Conservation (phyloP, 2,888 invertebrate genomes). For the Trachelus iudaicus region DNA sequence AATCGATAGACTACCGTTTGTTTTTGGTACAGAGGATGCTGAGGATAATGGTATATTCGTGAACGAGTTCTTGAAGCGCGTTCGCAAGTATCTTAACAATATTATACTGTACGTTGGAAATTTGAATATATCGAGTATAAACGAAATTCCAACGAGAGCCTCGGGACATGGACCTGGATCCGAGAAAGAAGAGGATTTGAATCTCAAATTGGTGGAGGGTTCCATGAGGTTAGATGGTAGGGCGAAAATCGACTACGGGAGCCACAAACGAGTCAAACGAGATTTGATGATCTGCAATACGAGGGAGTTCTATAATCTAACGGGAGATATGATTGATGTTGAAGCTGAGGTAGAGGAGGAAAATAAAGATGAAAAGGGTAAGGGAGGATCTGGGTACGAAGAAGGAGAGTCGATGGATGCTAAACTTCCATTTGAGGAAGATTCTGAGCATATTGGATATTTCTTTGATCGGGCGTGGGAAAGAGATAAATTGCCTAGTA, state of each 20-base stretch:
- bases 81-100: slow-evolving; percentile 2
- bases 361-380: slow-evolving; percentile 22
- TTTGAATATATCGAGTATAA: slow-evolving; percentile 16
- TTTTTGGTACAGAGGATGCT: not conserved
- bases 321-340: slow-evolving; percentile 66
- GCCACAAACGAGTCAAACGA: slow-evolving; percentile 21
- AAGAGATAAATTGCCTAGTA: slow-evolving; percentile 40
- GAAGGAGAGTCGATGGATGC: slow-evolving; percentile 17
- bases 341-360: slow-evolving; percentile 47
- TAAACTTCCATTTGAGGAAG: slow-evolving; percentile 30
- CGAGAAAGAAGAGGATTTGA: slow-evolving; percentile 6
- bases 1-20: not conserved
- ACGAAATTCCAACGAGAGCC: slow-evolving; percentile 12
- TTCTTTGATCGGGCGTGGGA: slow-evolving; percentile 67
- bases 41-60: not conserved
- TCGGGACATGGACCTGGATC: slow-evolving; percentile 7
- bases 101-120: slow-evolving; percentile 1
- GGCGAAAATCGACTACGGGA: slow-evolving; percentile 8
- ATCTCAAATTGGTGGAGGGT: slow-evolving; percentile 3
- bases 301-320: slow-evolving; percentile 63
- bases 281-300: slow-evolving; percentile 24
- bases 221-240: not conserved
- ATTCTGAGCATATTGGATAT: slow-evolving; percentile 65
- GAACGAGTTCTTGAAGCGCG: not conserved
- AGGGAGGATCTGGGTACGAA: slow-evolving; percentile 26